Evolutionary conservation across 2,797 vertebrate species (phyloP), one percentile per base, ranked within the genome.

Genomic region (Crenuchus spilurus): DNA sequence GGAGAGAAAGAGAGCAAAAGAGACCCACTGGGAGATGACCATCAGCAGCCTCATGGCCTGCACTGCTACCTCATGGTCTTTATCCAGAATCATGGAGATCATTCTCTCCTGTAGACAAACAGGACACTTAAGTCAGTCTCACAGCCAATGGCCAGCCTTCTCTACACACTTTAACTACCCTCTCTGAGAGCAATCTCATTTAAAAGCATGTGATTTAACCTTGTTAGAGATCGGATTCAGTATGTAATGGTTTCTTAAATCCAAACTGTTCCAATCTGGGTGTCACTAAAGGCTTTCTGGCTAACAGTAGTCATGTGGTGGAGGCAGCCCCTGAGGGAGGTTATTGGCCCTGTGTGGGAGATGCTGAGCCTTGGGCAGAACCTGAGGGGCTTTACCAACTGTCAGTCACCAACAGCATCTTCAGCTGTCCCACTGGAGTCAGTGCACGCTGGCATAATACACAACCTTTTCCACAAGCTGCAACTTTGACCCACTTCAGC

Each of bases 81-180:
- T 96, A 87, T 98, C 96, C 89, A 96, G 89, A 58, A 92, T 93
- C 96, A 98, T 96, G 80, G 96, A 96, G 82, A 96, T 87, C 84
- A 98, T 92, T 84, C 96, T 92, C 58, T 94, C 94, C 96, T 98
- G 87, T 55, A 83, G 51, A 80, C 84, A 87, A 62, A 64, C 18
- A 42, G 9, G 69, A 11, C 28, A 39, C 39, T 76, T 24, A 70
- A 37, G 52, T 30, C 33, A 22, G 18, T 46, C 60, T 49, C 31
- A 58, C 18, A 66, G 62, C 7, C 22, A 54, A 57, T 41, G 66
- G 26, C 20, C 52, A 52, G 10, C 6, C 14, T 65, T 37, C 41
- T 41, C 11, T 58, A 71, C 48, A 77, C 35, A 26, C 49, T 70
- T 61, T 68, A 76, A 62, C 55, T 64, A 69, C 48, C 68, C 57